Evolutionary conservation across 2,888 invertebrate species (phyloP).

Genomic region (Saturnia japonica): DNA sequence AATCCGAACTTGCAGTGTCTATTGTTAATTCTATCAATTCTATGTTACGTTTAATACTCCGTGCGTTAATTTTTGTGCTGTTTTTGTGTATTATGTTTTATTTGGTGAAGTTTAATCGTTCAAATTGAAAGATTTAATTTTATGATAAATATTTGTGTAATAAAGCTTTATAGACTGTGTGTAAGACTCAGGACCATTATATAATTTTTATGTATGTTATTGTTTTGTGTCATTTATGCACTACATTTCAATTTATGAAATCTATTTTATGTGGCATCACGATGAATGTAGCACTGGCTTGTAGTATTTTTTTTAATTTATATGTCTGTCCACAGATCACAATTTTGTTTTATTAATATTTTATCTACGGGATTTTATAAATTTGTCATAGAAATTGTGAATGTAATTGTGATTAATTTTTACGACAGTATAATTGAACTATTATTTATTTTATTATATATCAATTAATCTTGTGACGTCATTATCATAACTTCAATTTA

Average conservation of each 20-base stretch:
- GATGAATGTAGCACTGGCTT: conserved; percentile 66
- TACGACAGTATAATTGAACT: neutral
- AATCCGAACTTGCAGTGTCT: conserved; percentile 70
- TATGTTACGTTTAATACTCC: conserved; percentile 63
- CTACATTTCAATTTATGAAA: conserved; percentile 55
- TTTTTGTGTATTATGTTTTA: conserved; percentile 64
- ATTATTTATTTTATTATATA: conserved; percentile 15
- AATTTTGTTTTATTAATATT: conserved; percentile 38
- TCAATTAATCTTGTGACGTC: conserved; percentile 31
- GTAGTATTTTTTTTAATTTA: conserved; percentile 63
- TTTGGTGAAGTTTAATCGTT: conserved; percentile 55
- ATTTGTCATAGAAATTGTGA: neutral
- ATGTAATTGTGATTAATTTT: neutral
- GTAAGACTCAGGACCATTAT: conserved; percentile 80
- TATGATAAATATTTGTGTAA: conserved; percentile 60
- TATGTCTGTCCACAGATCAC: conserved; percentile 46
- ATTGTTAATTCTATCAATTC: conserved; percentile 55
- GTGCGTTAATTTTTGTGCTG: conserved; percentile 73
- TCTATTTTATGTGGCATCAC: conserved; percentile 50
- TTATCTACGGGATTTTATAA: conserved; percentile 19
- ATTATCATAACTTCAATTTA: conserved; percentile 28
- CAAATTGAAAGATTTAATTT: conserved; percentile 52
- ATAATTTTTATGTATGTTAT: conserved; percentile 45
- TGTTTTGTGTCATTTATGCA: conserved; percentile 65
- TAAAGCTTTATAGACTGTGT: conserved; percentile 76